These are phyloP conservation scores for Lagria hirta DNA, from an alignment of 2,888 invertebrate genomes.

Conservation along the genomic window DNA sequence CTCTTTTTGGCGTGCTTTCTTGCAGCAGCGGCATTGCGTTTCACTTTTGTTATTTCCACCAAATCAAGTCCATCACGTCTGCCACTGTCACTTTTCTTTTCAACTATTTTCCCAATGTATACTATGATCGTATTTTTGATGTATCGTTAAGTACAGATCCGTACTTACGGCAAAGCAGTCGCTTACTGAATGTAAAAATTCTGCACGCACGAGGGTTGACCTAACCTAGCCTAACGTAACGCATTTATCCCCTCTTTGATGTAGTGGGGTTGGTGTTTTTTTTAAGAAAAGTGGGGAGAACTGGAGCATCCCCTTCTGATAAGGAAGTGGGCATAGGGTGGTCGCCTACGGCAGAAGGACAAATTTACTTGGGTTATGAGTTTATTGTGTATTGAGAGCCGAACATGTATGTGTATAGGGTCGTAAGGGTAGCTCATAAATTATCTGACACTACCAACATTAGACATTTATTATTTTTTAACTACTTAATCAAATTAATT, in stretches of 20 bases:
- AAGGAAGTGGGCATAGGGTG: constrained; percentile 30
- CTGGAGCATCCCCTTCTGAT: constrained; percentile 45
- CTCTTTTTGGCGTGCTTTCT: constrained; percentile 52
- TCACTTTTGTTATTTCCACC: constrained; percentile 18
- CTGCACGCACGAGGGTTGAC: constrained; percentile 52
- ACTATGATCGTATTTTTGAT: constrained; percentile 14
- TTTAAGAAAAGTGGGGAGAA: constrained; percentile 43
- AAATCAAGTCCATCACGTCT: constrained; percentile 31
- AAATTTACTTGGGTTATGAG: constrained; percentile 14
- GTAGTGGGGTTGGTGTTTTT: constrained; percentile 35
- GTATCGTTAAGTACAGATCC: constrained; percentile 34
- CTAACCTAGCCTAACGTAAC: constrained; percentile 54
- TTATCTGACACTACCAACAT: too few relatives aligned
- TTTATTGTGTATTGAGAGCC: constrained; percentile 13
- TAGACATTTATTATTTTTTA: too few relatives aligned
- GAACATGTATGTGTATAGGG: too few relatives aligned
- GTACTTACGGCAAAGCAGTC: constrained; percentile 40
- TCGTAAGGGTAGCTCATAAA: too few relatives aligned
- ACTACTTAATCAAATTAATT: too few relatives aligned
- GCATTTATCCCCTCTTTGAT: constrained; percentile 47
- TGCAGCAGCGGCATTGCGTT: constrained; percentile 50
- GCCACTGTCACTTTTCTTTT: constrained; percentile 29
- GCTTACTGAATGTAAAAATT: constrained; percentile 51
- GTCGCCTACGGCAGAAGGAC: constrained; percentile 17
- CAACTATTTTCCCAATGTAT: constrained; percentile 19